phyloP scores from a whole-genome alignment of 2,888 invertebrate genomes.

The Allolobophora icterica region DNA sequence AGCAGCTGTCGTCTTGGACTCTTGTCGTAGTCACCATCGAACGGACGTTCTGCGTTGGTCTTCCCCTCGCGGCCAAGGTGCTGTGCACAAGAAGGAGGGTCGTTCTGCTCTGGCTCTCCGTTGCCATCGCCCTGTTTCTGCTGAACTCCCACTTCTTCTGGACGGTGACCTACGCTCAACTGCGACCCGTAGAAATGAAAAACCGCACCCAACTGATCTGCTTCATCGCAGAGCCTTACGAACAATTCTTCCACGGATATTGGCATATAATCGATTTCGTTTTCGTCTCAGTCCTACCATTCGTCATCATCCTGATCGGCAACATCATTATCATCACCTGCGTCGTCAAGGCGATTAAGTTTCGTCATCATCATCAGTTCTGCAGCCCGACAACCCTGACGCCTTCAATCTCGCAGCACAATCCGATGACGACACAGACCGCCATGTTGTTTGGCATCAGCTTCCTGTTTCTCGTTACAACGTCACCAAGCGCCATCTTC shows the following conservation, averaged over 20 bases:
- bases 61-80: constrained; percentile 51
- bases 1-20: constrained; percentile 57
- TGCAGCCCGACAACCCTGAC: constrained; percentile 15
- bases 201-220: constrained; percentile 26
- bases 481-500: constrained; percentile 42
- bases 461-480: constrained; percentile 42
- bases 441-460: constrained; percentile 41
- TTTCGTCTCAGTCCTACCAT: constrained; percentile 53
- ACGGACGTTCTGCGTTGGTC: constrained; percentile 53
- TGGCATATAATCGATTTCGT: constrained; percentile 58
- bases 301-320: constrained; percentile 52
- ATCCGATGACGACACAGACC: constrained; percentile 40
- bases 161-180: constrained; percentile 21
- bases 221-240: constrained; percentile 26
- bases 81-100: constrained; percentile 47
- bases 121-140: constrained; percentile 31
- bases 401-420: neutral
- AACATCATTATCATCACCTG: constrained; percentile 53
- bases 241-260: constrained; percentile 30
- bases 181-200: neutral
- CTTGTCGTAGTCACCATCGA: constrained; percentile 57
- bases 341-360: constrained; percentile 43
- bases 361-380: constrained; percentile 25
- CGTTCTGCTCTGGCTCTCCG: constrained; percentile 31
- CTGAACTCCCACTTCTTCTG: constrained; percentile 40